Percentiles rank a stretch among this genome's conserved stretches.
Conservation (phyloP, 2,113 vertebrate species). For the Phyllostomus discolor region DNA sequence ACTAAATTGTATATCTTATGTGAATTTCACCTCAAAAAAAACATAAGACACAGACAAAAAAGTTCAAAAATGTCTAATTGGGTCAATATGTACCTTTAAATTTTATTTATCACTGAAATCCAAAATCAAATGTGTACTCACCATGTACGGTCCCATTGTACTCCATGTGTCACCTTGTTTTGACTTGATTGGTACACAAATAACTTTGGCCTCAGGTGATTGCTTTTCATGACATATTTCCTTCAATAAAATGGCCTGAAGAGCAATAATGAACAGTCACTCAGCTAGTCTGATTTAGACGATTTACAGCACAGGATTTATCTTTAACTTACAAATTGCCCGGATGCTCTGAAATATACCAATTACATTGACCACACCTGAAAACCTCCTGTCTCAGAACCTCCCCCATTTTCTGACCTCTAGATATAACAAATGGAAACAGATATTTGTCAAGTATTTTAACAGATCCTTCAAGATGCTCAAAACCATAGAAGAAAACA, state of each 20-base stretch:
- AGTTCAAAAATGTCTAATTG: background rate
- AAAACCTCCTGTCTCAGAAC: background rate
- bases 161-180: background rate
- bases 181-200: background rate
- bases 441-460: background rate
- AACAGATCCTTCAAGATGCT: background rate
- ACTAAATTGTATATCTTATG: background rate
- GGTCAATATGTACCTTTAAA: constrained; percentile 16
- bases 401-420: background rate
- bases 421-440: background rate
- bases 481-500: background rate
- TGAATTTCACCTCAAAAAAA: background rate
- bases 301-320: constrained; percentile 2
- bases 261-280: constrained; percentile 16
- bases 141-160: background rate
- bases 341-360: background rate
- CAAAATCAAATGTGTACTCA: background rate
- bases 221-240: background rate
- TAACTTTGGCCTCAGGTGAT: background rate
- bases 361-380: background rate
- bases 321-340: constrained; percentile 59
- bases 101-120: constrained; percentile 12
- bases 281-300: background rate
- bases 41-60: background rate
- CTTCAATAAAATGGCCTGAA: background rate